Conservation (phyloP, 2,797 vertebrate genomes). For the Neosalanx taihuensis region DNA sequence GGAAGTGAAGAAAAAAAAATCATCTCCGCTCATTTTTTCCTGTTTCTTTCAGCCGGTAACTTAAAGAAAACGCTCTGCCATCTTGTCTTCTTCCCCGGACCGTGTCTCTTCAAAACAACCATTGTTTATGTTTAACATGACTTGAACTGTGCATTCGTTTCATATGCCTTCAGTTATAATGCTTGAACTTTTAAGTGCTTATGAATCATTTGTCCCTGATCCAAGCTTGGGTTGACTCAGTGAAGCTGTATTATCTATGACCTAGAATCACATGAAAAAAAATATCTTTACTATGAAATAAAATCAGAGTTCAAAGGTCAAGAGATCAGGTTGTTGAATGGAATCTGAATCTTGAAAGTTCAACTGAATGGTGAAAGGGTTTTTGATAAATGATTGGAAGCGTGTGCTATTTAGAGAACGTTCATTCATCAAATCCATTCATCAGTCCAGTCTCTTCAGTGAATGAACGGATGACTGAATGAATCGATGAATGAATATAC, state of each 20-base stretch:
- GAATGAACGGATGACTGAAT: background rate
- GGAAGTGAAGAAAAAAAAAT: too few relatives aligned
- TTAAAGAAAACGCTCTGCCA: background rate
- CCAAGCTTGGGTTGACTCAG: background rate
- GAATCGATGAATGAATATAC: background rate
- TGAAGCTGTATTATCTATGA: slow-evolving; percentile 5
- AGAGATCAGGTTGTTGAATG: background rate
- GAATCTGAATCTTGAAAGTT: background rate
- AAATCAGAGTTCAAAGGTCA: slow-evolving; percentile 9
- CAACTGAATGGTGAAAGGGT: background rate
- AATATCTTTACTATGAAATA: background rate
- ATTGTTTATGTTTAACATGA: background rate
- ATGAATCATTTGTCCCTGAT: slow-evolving; percentile 5
- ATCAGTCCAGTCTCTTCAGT: too few relatives aligned
- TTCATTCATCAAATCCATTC: background rate
- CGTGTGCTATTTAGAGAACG: background rate
- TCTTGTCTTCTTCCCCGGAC: background rate
- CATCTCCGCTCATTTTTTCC: background rate
- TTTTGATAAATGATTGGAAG: background rate
- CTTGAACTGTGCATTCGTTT: background rate
- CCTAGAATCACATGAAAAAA: background rate
- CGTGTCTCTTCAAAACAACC: background rate
- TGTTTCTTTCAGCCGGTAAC: background rate
- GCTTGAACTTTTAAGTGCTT: background rate
- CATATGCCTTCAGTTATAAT: background rate